Evolutionary conservation across 2,113 vertebrate species (phyloP), one percentile per base, ranked within the genome.

Genomic region (Nerophis ophidion): DNA sequence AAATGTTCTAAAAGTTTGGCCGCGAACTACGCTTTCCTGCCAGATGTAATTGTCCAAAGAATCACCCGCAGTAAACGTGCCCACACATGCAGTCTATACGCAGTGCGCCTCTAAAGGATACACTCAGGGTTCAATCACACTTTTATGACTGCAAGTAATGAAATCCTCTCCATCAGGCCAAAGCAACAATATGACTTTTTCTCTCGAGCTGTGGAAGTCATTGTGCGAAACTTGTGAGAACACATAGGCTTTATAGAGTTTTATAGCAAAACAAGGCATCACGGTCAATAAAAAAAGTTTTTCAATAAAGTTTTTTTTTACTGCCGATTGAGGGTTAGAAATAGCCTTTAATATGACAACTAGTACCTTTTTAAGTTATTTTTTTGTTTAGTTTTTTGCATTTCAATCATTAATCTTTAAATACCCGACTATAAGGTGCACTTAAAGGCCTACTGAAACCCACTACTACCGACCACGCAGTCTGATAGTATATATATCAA

Each of bases 1-100:
- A 44, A 50, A 13, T 61, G 44, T 71, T 72, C 47, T 7, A 63
- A 48, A 74, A 64, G 8, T 33, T 42, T 60, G 14, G 6, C 61
- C 52, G 7, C 48, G 38, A 70, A 65, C 46, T 51, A 57, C 42
- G 40, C 12, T 56, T 52, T 50, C 50, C 50, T 10, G 16, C 60
- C 57, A 63, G 36, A 61, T 46, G 12, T 42, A 58, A 9, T 38
- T 55, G 47, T 57, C 36, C 8, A 53, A 12, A 66, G 26, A 44
- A 35, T 48, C 40, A 63, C 58, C 40, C 26, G 46, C 48, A 38
- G 7, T 54, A 42, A 61, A 59, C 16, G 1, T 14, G 12, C 48
- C 33, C 14, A 14, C 12, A 3, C 13, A 16, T 48, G 13, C 12
- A 15, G 45, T 46, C 26, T 26, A 11, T 19, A 33, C 19, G 15